Percentiles rank a stretch among this genome's conserved stretches.
These are phyloP conservation scores for Rhagonycha lutea DNA, from an alignment of 2,888 invertebrate species.

Conservation along the genomic window DNA sequence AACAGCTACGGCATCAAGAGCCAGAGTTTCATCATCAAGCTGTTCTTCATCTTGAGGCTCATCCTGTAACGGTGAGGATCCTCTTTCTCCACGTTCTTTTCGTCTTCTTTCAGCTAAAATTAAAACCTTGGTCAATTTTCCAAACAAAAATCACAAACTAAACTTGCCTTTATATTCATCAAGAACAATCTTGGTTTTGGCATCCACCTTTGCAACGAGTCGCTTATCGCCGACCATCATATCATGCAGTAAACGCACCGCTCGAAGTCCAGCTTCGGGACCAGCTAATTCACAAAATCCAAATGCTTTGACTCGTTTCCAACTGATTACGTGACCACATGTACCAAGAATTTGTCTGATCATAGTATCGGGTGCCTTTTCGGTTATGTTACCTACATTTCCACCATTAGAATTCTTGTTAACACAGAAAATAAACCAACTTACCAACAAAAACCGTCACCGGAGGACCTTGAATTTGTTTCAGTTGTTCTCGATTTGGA, in stretches of 20 bases:
- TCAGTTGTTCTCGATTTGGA: constrained; percentile 51
- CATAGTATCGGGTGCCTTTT: constrained; percentile 93
- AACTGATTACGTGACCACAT: constrained; percentile 92
- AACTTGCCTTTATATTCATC: constrained; percentile 85
- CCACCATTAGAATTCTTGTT: background rate
- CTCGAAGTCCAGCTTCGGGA: constrained; percentile 93
- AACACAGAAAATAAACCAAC: background rate
- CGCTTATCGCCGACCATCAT: constrained; percentile 91
- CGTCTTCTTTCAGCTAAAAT: constrained; percentile 60
- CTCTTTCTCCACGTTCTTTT: constrained; percentile 58
- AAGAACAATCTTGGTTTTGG: constrained; percentile 92
- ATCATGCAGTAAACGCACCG: constrained; percentile 90
- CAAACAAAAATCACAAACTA: background rate
- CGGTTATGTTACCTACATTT: constrained; percentile 80
- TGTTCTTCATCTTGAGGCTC: constrained; percentile 64
- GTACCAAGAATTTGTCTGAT: constrained; percentile 88
- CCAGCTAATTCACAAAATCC: constrained; percentile 98
- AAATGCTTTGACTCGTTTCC: constrained; percentile 98
- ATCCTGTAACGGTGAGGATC: constrained; percentile 65
- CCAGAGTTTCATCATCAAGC: constrained; percentile 76
- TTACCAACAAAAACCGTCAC: constrained; percentile 96
- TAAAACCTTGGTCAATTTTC: background rate
- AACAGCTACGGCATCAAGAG: constrained; percentile 74
- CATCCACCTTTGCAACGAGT: constrained; percentile 95
- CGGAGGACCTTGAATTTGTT: constrained; percentile 73